Evolutionary conservation across 2,113 vertebrate genomes (phyloP), one percentile per base, ranked within the genome.

Genomic region (Cynoglossus semilaevis): DNA sequence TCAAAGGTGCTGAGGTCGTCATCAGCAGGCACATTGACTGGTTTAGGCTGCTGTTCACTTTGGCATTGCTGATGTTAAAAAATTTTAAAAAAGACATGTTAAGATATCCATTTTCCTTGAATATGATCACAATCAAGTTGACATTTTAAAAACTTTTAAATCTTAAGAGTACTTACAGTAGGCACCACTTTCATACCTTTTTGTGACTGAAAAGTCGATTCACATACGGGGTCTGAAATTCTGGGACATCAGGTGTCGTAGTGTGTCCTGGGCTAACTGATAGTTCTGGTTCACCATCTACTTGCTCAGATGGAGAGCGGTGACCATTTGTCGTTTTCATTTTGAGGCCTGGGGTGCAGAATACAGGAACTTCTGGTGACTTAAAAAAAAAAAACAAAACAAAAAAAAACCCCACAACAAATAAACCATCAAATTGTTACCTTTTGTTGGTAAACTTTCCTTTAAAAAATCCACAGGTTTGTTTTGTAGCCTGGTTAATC

Each of bases 311-410:
- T 55, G 87, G 29, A 74, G 76, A 61, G n/a, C 16, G 35, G 2
- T 18, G n/a, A 5, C 0, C 40, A 0, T 66, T 43, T 35, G 77
- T 50, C 72, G 87, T 89, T 58, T 75, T 79, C 58, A 88, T 78
- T 66, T 91, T 93, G 54, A 94, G 79, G 19, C 92, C 91, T 13
- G 92, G 93, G 15, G 94, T 96, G 48, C 79, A 91, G 63, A 96
- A 85, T 7, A 81, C 85, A 29, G 94, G 91, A 0, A 71, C 55
- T 77, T 91, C 83, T 12, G 95, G 95, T 37, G 94, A 93, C 58
- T 85, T 17, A 18, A 51, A 17, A 13, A 37, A 12, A 37, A 38
- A 52, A 1, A 1, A 13, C 1, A 11, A 8, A 9, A 18, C 12
- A 19, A 29, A 18, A 13, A 40, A 37, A 11, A 15, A 18, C n/a